phyloP scores from a whole-genome alignment of 2,113 vertebrate species.

The Beaufortia kweichowensis region DNA sequence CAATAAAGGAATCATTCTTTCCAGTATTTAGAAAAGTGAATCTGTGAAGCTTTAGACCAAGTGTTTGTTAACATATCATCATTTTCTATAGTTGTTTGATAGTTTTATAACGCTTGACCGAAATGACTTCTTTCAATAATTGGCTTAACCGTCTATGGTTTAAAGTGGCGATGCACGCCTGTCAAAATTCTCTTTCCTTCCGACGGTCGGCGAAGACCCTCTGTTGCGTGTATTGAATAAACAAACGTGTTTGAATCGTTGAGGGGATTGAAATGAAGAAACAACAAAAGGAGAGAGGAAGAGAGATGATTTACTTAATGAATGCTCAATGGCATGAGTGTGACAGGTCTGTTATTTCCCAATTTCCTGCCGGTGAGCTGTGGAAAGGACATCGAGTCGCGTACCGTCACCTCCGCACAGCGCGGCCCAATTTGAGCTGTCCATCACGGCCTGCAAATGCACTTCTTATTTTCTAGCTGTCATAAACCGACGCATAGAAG shows the following conservation, averaged over 20 bases:
- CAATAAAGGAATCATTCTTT: too few species aligned
- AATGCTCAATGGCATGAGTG: conserved; percentile 34
- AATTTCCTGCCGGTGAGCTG: conserved; percentile 34
- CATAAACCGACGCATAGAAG: background rate
- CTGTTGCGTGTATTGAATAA: conserved; percentile 1
- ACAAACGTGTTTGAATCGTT: conserved; percentile 17
- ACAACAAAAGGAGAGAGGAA: background rate
- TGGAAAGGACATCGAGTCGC: conserved; percentile 42
- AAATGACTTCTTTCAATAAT: conserved; percentile 31
- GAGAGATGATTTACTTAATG: conserved; percentile 52
- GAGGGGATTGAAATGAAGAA: background rate
- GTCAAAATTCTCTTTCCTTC: conserved; percentile 24
- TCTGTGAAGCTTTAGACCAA: background rate
- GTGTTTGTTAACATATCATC: conserved; percentile 17
- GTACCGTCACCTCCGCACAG: conserved; percentile 41
- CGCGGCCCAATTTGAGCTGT: conserved; percentile 48
- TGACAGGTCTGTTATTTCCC: conserved; percentile 55
- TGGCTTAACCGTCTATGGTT: background rate
- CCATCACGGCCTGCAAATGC: conserved; percentile 45
- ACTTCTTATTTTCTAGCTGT: conserved; percentile 26
- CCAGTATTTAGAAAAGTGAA: too few species aligned
- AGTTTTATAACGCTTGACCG: conserved; percentile 23
- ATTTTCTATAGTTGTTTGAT: conserved; percentile 14
- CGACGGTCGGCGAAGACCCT: background rate
- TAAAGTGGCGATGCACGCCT: background rate